Evolutionary conservation across 2,888 invertebrate genomes (phyloP).

Genomic region (Agapostemon virescens): DNA sequence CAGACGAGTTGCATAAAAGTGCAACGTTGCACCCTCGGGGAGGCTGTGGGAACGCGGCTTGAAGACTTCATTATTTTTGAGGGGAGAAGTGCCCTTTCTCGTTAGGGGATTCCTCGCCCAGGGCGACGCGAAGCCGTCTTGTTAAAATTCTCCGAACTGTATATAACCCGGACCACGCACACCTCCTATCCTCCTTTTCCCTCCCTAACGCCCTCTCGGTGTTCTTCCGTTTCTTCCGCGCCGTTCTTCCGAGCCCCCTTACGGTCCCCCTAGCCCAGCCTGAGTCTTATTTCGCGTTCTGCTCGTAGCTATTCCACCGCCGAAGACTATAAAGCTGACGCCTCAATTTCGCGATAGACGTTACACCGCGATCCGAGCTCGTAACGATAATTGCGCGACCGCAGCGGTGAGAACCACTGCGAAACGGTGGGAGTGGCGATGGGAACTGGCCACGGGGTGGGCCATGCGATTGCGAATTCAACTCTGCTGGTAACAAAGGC

Average conservation of each 20-base stretch:
- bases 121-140: conserved; percentile 71
- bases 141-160: conserved; percentile 76
- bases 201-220: conserved; percentile 1
- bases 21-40: conserved; percentile 61
- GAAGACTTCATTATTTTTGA: conserved; percentile 75
- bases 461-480: conserved; percentile 1
- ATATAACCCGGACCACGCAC: conserved; percentile 58
- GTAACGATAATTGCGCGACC: conserved; percentile 9
- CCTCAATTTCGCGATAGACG: conserved; percentile 61
- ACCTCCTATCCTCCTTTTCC: conserved; percentile 12
- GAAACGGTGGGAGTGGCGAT: background rate
- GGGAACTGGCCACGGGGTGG: background rate
- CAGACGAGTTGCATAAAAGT: conserved; percentile 48
- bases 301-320: conserved; percentile 24
- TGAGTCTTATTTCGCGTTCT: conserved; percentile 30
- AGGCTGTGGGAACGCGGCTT: conserved; percentile 65
- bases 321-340: conserved; percentile 64
- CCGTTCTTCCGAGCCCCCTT: background rate
- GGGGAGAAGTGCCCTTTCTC: conserved; percentile 72
- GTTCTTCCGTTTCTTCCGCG: conserved; percentile 36
- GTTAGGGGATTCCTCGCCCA: conserved; percentile 72
- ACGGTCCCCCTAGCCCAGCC: conserved; percentile 1
- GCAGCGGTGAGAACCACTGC: conserved; percentile 15
- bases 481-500: background rate
- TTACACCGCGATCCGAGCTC: conserved; percentile 7